These are phyloP conservation scores for Apis laboriosa DNA, from an alignment of 1,140 invertebrate genomes.

Conservation along the genomic window DNA sequence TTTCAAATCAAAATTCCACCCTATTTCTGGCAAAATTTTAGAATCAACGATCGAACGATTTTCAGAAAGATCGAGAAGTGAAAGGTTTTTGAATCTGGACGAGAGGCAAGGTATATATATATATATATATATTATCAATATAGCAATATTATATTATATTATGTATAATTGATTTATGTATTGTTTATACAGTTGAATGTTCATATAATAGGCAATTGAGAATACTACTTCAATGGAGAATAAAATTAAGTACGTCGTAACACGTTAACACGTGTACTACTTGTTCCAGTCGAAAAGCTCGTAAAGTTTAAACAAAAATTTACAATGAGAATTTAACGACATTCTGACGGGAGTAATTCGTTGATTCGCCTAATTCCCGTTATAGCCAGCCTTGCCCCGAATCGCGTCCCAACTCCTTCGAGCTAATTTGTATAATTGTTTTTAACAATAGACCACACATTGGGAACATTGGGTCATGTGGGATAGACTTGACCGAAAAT, in stretches of 20 bases:
- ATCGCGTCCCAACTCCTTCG: constrained; percentile 7
- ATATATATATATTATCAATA: too few relatives aligned
- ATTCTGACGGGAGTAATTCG: constrained; percentile 22
- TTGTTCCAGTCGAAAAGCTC: background rate
- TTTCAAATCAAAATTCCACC: too few relatives aligned
- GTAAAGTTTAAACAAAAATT: constrained; percentile 24
- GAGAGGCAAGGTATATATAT: too few relatives aligned
- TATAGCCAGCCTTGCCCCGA: constrained; percentile 37
- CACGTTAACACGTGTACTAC: background rate
- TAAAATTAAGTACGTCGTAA: constrained; percentile 8
- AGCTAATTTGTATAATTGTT: constrained; percentile 43
- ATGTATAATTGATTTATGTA: background rate
- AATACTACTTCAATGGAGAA: background rate
- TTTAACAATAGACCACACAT: constrained; percentile 11
- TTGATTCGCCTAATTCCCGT: constrained; percentile 38
- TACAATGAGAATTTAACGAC: constrained; percentile 33
- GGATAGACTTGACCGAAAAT: background rate
- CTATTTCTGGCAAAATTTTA: too few relatives aligned
- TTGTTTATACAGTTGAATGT: background rate
- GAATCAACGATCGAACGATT: too few relatives aligned
- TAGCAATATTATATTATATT: background rate
- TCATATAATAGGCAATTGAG: background rate
- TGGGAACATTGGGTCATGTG: background rate
- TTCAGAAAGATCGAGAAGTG: too few relatives aligned
- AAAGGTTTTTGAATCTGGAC: background rate